Percentiles rank a stretch among this genome's conserved stretches.
Evolutionary conservation across 1,140 invertebrate species (phyloP).

Genomic region (Cyclargus thomasi): DNA sequence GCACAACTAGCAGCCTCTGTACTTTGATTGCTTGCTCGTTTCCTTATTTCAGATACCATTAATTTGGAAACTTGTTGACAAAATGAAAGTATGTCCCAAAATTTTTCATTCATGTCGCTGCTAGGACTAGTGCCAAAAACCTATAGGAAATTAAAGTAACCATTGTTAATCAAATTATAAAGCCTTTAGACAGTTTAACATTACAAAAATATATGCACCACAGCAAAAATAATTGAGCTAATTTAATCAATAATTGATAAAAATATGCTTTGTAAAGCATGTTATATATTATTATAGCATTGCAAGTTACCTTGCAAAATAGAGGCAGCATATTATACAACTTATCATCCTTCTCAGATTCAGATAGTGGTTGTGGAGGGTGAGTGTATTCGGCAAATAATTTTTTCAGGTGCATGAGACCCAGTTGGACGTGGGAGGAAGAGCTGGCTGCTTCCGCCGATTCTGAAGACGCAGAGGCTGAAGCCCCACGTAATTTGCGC

Average conservation of each 20-base stretch:
- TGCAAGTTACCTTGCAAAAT: slow-evolving; percentile 92
- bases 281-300: too few relatives aligned
- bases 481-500: slow-evolving; percentile 85
- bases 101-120: slow-evolving; percentile 95
- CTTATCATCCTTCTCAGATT: slow-evolving; percentile 92
- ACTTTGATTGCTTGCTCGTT: slow-evolving; percentile 95
- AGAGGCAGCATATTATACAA: slow-evolving; percentile 98
- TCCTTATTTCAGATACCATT: slow-evolving; percentile 96
- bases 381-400: slow-evolving; percentile 95
- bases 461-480: slow-evolving; percentile 57
- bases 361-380: slow-evolving; percentile 85
- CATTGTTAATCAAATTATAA: background rate
- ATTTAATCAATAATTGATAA: too few relatives aligned
- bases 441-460: slow-evolving; percentile 71
- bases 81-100: slow-evolving; percentile 94
- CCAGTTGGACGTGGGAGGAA: slow-evolving; percentile 88
- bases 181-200: background rate
- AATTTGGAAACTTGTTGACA: slow-evolving; percentile 95
- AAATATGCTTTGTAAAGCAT: too few relatives aligned
- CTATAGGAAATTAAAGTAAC: slow-evolving; percentile 64
- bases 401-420: slow-evolving; percentile 96
- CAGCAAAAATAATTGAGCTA: too few relatives aligned
- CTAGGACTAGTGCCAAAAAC: slow-evolving; percentile 93
- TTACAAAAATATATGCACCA: background rate
- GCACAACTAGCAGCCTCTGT: slow-evolving; percentile 96